Evolutionary conservation across 2,113 vertebrate genomes (phyloP).

Genomic region (Psilopsiagon aymara): DNA sequence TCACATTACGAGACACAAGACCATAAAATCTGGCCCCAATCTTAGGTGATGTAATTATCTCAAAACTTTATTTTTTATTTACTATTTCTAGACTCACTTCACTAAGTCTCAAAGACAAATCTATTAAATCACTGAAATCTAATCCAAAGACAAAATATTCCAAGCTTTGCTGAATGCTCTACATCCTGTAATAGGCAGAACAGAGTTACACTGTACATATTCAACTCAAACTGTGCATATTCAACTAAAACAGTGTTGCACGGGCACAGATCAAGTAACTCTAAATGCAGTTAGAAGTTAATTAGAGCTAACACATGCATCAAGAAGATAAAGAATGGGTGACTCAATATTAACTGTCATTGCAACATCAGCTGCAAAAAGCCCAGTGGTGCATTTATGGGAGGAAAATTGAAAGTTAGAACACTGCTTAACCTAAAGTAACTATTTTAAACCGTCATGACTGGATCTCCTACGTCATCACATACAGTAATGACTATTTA

Average conservation of each 20-base stretch:
- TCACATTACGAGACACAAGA: not conserved
- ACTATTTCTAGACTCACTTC: not conserved
- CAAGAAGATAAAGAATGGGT: not conserved
- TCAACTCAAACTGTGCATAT: not conserved
- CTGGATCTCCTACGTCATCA: not conserved
- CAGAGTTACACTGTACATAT: not conserved
- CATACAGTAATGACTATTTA: not conserved
- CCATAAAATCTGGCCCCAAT: not conserved
- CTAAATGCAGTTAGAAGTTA: not conserved
- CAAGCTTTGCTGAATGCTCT: not conserved
- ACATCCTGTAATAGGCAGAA: not conserved
- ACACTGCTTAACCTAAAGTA: not conserved
- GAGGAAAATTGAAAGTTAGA: not conserved
- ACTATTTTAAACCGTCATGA: not conserved
- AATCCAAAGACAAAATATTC: not conserved
- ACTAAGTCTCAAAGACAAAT: not conserved
- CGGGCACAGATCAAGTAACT: not conserved
- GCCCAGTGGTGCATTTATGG: not conserved
- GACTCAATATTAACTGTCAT: not conserved
- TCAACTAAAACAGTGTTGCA: not conserved
- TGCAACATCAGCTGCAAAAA: not conserved
- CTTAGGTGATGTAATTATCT: not conserved
- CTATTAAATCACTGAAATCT: not conserved
- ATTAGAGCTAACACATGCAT: not conserved
- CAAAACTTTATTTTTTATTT: not conserved